A percentile compares a stretch with the other conserved stretches of the same genome.
Evolutionary conservation across 2,888 invertebrate genomes (phyloP).

Genomic region (Hirtodrosophila histrioides): DNA sequence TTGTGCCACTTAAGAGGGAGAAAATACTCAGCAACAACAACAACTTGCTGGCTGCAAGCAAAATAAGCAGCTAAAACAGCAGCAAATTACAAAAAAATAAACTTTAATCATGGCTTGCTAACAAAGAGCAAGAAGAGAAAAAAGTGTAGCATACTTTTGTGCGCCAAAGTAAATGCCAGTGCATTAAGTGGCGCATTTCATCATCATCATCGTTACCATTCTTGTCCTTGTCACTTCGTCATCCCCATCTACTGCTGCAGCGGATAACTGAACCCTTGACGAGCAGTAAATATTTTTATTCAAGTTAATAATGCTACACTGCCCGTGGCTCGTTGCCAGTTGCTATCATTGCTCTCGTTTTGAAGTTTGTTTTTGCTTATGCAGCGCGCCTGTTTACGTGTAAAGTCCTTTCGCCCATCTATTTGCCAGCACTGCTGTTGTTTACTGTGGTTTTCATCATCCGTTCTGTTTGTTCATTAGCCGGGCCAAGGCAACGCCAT

Average conservation of each 20-base stretch:
- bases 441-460: conserved; percentile 78
- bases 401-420: conserved; percentile 62
- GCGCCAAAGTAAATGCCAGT: conserved; percentile 65
- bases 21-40: conserved; percentile 35
- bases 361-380: conserved; percentile 64
- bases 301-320: conserved; percentile 73
- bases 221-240: conserved; percentile 49
- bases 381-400: conserved; percentile 64
- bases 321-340: conserved; percentile 39
- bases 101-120: conserved; percentile 70
- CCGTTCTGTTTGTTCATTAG: conserved; percentile 78
- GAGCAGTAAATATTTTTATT: conserved; percentile 76
- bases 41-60: conserved; percentile 20
- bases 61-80: conserved; percentile 43
- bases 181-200: conserved; percentile 73
- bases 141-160: conserved; percentile 45
- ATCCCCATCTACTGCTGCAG: conserved; percentile 47
- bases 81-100: conserved; percentile 69
- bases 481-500: conserved; percentile 56
- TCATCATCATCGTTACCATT: conserved; percentile 48
- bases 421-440: conserved; percentile 65
- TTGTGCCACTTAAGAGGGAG: conserved; percentile 70
- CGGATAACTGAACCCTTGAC: conserved; percentile 63
- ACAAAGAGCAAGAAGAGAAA: conserved; percentile 45
- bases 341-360: conserved; percentile 50